phyloP scores from a whole-genome alignment of 2,113 vertebrate genomes.

The Redunca redunca region DNA sequence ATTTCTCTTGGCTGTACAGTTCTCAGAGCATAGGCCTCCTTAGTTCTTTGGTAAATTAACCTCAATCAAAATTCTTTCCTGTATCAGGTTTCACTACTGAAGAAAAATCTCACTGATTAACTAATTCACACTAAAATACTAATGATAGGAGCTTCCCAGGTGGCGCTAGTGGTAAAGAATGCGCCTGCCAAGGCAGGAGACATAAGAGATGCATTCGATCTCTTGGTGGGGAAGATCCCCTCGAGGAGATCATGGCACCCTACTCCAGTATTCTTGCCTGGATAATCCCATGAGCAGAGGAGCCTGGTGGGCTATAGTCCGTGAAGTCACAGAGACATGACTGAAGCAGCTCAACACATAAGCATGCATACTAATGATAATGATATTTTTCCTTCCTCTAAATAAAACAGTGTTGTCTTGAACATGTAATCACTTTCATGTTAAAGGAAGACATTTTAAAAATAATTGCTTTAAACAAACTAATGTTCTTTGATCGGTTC shows the following conservation, averaged over 20 bases:
- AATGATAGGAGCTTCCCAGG: not conserved
- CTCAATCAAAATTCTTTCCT: not conserved
- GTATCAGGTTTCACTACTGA: too few relatives aligned
- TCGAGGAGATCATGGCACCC: not conserved
- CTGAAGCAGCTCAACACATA: not conserved
- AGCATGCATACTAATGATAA: not conserved
- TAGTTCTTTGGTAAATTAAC: not conserved
- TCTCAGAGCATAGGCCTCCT: not conserved
- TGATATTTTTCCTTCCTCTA: not conserved
- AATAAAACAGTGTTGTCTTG: not conserved
- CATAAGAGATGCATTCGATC: not conserved
- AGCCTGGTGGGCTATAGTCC: not conserved
- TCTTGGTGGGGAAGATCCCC: not conserved
- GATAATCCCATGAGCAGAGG: not conserved
- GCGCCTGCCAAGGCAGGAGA: not conserved
- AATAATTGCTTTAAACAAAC: not conserved
- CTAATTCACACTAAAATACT: not conserved
- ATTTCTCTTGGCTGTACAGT: not conserved
- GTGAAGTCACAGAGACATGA: not conserved
- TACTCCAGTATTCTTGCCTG: not conserved
- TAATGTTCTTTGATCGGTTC: not conserved
- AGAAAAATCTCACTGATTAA: not conserved
- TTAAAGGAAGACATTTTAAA: not conserved
- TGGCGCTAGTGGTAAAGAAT: not conserved
- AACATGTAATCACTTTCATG: not conserved